These are phyloP conservation scores for Papilio polytes DNA, from an alignment of 1,140 invertebrate species.

Conservation along the genomic window DNA sequence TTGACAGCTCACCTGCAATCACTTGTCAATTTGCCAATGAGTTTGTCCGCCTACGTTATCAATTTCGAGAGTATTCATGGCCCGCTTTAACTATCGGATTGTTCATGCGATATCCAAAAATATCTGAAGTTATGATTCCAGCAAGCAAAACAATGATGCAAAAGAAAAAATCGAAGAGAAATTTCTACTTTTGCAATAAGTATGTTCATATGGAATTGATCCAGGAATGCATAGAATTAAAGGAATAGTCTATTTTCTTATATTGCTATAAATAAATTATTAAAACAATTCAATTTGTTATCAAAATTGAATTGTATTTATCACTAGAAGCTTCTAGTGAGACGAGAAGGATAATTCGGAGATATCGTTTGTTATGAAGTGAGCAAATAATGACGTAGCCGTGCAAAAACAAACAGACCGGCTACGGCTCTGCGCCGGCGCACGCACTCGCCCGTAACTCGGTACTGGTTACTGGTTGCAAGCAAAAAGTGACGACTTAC, in stretches of 20 bases:
- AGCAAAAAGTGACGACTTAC: not conserved
- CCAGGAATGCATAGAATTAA: not conserved
- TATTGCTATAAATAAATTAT: not conserved
- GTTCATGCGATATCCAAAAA: not conserved
- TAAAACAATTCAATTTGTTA: not conserved
- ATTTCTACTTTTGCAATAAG: not conserved
- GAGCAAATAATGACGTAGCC: constrained; percentile 14
- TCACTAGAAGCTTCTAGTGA: not conserved
- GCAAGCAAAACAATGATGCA: not conserved
- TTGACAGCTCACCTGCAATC: not conserved
- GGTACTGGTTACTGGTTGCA: not conserved
- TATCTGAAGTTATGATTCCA: not conserved
- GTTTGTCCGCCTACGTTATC: not conserved
- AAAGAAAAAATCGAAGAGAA: not conserved
- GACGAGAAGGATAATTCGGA: not conserved
- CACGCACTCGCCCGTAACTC: constrained; percentile 16
- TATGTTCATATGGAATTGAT: too few species aligned
- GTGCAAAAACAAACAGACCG: constrained; percentile 10
- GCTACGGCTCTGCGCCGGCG: not conserved
- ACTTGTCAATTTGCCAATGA: not conserved
- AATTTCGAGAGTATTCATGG: not conserved
- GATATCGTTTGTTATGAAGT: constrained; percentile 15
- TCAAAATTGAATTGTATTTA: not conserved
- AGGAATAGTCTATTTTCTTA: not conserved
- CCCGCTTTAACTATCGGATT: not conserved